These are phyloP conservation scores for Hestina assimilis DNA, from an alignment of 1,140 invertebrate species.

Conservation along the genomic window DNA sequence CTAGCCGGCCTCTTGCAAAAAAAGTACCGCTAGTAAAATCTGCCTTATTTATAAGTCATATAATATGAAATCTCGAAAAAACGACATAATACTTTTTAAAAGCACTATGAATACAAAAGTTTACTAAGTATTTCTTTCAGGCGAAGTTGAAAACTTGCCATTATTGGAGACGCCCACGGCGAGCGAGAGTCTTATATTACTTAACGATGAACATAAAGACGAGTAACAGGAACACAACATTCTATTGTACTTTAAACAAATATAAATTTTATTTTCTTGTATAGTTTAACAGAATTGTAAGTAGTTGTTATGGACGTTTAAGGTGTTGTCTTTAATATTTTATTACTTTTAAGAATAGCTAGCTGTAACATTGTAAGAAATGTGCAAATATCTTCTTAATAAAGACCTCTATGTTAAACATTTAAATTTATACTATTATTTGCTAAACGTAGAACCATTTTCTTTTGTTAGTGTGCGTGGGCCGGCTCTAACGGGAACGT, in stretches of 20 bases:
- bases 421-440: too few species aligned
- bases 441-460: too few species aligned
- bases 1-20: too few species aligned
- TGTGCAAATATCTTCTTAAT: neutral
- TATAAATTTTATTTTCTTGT: constrained; percentile 11
- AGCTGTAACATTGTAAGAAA: neutral
- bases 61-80: too few species aligned
- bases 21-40: too few species aligned
- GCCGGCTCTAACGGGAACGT: too few species aligned
- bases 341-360: neutral
- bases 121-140: constrained; percentile 38
- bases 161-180: constrained; percentile 54
- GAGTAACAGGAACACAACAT: constrained; percentile 20
- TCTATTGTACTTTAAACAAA: constrained; percentile 16
- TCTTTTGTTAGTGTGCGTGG: too few species aligned
- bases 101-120: neutral
- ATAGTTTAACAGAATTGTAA: constrained; percentile 12
- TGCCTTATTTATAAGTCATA: too few species aligned
- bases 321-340: too few species aligned
- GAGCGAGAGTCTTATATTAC: constrained; percentile 63
- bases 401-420: neutral
- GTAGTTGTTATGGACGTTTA: neutral
- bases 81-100: too few species aligned
- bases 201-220: constrained; percentile 49
- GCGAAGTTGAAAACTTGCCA: constrained; percentile 66